These are phyloP conservation scores for Anser cygnoides DNA, from an alignment of 2,113 vertebrate species.

Conservation along the genomic window DNA sequence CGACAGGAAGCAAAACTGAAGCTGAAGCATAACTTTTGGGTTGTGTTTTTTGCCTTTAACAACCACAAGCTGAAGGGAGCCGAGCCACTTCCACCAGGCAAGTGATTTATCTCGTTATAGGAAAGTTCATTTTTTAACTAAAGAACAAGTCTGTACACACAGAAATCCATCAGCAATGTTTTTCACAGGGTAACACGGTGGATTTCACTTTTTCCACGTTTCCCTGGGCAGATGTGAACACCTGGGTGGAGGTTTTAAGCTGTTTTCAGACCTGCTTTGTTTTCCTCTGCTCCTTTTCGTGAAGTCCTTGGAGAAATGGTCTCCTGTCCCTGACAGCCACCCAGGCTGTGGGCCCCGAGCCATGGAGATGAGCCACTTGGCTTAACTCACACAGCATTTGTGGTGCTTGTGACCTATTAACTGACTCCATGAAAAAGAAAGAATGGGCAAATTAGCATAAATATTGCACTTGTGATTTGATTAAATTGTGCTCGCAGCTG, in stretches of 20 bases:
- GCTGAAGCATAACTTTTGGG: not conserved
- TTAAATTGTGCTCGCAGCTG: not conserved
- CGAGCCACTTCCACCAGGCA: not conserved
- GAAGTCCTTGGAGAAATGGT: not conserved
- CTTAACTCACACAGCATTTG: not conserved
- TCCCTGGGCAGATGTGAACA: not conserved
- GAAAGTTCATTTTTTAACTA: slow-evolving; percentile 21
- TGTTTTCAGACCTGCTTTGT: not conserved
- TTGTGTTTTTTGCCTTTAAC: not conserved
- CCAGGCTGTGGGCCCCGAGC: not conserved
- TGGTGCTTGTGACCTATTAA: rapidly evolving
- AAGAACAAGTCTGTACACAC: not conserved
- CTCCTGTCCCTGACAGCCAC: not conserved
- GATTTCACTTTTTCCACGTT: not conserved
- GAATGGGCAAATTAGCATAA: not conserved
- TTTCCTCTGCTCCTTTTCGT: not conserved
- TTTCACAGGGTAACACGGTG: not conserved
- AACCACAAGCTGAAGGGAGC: not conserved
- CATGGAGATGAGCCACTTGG: not conserved
- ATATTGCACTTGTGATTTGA: not conserved
- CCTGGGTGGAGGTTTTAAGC: not conserved
- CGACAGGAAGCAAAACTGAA: not conserved
- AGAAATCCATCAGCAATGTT: slow-evolving; percentile 32
- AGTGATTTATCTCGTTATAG: not conserved
- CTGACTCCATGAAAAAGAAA: not conserved